A percentile compares a stretch with the other conserved stretches of the same genome.
phyloP scores from a whole-genome alignment of 2,113 vertebrate species.

The Zosterops japonicus region DNA sequence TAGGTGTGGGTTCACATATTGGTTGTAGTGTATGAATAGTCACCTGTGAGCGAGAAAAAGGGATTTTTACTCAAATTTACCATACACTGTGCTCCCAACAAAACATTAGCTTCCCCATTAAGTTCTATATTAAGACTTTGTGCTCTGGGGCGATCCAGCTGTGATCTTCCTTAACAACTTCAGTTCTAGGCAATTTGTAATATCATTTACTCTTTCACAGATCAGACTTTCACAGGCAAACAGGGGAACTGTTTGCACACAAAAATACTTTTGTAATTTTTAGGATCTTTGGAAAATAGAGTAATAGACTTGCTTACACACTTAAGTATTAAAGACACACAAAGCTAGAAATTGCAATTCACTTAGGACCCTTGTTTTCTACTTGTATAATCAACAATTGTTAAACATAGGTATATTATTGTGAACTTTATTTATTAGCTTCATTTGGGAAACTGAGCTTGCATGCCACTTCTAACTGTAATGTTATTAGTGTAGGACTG shows the following conservation, averaged over 20 bases:
- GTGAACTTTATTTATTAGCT: neutral
- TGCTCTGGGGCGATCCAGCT: neutral
- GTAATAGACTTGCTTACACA: neutral
- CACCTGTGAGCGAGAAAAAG: neutral
- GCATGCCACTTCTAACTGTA: neutral
- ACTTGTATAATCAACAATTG: neutral
- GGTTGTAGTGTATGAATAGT: neutral
- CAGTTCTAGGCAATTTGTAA: neutral
- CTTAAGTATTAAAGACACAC: neutral
- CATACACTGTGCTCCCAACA: neutral
- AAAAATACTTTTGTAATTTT: neutral
- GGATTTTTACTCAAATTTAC: neutral
- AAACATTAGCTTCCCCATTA: neutral
- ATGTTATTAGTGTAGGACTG: neutral
- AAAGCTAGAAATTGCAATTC: neutral
- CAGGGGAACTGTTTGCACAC: neutral
- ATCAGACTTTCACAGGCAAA: neutral
- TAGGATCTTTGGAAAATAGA: neutral
- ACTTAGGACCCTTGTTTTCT: neutral
- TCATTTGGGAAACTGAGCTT: neutral
- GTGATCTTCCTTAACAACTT: neutral
- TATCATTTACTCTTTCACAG: neutral
- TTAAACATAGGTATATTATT: neutral
- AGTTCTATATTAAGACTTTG: accelerated
- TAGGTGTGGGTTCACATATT: neutral